phyloP scores from a whole-genome alignment of 2,797 vertebrate genomes.

The Carcharodon carcharias region DNA sequence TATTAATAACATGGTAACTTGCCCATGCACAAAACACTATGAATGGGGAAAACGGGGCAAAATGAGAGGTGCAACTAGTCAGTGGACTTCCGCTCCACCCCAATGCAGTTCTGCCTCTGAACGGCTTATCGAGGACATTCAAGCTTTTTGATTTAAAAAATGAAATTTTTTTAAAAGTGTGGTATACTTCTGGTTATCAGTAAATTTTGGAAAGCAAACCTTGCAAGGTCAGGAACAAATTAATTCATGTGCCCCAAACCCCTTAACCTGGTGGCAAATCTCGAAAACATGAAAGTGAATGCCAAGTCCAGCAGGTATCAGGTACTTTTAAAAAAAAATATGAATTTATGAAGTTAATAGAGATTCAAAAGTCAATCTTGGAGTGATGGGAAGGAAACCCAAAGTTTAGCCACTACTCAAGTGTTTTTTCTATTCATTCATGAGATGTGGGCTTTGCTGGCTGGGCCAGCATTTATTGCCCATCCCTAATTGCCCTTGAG shows the following conservation, averaged over 20 bases:
- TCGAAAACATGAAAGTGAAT: neutral
- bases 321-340: no score
- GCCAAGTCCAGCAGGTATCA: neutral
- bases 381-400: no score
- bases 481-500: no score
- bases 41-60: no score
- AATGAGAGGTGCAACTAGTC: neutral
- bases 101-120: neutral
- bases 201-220: neutral
- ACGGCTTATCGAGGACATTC: neutral
- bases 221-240: neutral
- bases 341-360: no score
- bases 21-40: neutral
- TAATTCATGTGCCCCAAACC: neutral
- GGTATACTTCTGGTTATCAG: neutral
- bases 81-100: neutral
- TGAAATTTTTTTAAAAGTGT: no score
- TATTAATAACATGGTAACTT: neutral
- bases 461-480: no score
- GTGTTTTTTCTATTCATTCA: no score
- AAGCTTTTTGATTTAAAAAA: neutral
- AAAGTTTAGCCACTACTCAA: no score
- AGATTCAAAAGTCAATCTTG: no score
- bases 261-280: neutral
- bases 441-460: no score